phyloP scores from a whole-genome alignment of 2,113 vertebrate species.

The Aegithalos caudatus region DNA sequence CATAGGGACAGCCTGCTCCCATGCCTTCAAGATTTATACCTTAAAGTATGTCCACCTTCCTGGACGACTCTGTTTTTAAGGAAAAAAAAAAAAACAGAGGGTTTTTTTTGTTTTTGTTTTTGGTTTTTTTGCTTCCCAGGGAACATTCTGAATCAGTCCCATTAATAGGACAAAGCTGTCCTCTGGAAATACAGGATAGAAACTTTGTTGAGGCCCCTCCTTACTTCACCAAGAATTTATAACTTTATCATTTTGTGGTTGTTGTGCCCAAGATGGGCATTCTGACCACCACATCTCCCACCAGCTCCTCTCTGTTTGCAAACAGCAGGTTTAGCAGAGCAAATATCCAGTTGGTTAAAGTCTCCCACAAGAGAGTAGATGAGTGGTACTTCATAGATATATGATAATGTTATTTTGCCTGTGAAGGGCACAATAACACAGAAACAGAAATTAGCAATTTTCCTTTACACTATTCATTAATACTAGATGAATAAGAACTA shows the following conservation, averaged over 20 bases:
- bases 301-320: too few relatives aligned
- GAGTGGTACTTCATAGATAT: not conserved
- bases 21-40: not conserved
- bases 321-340: too few relatives aligned
- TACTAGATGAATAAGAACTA: not conserved
- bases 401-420: not conserved
- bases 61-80: not conserved
- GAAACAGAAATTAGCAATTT: not conserved
- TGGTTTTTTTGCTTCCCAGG: too few relatives aligned
- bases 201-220: not conserved
- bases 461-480: not conserved
- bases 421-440: not conserved
- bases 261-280: not conserved
- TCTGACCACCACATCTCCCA: not conserved
- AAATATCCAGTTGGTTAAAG: too few relatives aligned
- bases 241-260: not conserved
- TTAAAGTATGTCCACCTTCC: not conserved
- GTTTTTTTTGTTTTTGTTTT: too few relatives aligned
- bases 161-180: accelerated
- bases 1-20: accelerated
- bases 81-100: too few relatives aligned
- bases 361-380: not conserved
- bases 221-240: not conserved
- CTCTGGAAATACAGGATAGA: not conserved
- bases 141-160: not conserved